Evolutionary conservation across 2,113 vertebrate species (phyloP).

Genomic region (Cyrtonyx montezumae): DNA sequence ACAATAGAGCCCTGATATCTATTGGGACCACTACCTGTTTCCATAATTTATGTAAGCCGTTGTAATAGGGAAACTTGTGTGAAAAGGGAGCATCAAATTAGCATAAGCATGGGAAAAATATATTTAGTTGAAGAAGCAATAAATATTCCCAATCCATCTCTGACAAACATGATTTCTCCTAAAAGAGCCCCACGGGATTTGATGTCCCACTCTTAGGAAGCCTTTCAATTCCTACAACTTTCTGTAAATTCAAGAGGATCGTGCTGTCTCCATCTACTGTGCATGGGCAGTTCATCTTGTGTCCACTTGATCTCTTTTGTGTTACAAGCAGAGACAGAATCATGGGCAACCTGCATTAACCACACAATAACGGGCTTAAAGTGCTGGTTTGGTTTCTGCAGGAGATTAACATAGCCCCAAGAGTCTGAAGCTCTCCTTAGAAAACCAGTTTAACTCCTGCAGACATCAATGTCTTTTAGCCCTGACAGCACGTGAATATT

Average conservation of each 20-base stretch:
- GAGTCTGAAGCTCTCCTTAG: background rate
- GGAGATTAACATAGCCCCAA: background rate
- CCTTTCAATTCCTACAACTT: background rate
- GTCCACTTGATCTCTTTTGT: background rate
- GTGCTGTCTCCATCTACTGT: background rate
- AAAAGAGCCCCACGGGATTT: background rate
- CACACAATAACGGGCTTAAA: background rate
- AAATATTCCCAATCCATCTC: background rate
- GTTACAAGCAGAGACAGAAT: background rate
- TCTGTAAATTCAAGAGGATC: background rate
- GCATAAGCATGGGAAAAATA: background rate
- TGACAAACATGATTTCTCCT: background rate
- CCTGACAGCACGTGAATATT: background rate
- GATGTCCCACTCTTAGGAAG: background rate
- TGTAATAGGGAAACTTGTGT: background rate
- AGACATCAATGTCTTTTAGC: background rate
- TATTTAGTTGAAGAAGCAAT: background rate
- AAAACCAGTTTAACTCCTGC: background rate
- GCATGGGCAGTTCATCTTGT: background rate
- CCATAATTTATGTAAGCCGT: background rate
- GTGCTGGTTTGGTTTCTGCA: background rate
- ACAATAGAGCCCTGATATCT: background rate
- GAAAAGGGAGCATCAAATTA: background rate
- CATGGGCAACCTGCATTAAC: background rate
- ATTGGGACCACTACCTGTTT: background rate